Evolutionary conservation across 2,888 invertebrate species (phyloP).

Genomic region (Pachymerium ferrugineum): DNA sequence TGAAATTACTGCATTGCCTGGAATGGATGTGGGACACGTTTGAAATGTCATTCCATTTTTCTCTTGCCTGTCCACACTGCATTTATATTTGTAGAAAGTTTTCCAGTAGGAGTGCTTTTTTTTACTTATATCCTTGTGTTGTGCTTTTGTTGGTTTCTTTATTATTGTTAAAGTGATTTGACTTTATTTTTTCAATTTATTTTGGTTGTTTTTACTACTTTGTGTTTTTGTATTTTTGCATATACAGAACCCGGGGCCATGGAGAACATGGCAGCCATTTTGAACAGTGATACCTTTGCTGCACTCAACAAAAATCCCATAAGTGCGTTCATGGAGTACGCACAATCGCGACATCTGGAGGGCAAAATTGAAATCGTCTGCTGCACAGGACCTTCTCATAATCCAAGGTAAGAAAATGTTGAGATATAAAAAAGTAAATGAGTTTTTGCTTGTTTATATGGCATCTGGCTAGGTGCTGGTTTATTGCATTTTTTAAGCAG

Average conservation of each 20-base stretch:
- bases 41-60: too few species aligned
- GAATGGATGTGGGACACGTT: neutral
- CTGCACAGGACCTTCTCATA: conserved; percentile 47
- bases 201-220: neutral
- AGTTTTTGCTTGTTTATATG: too few species aligned
- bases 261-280: conserved; percentile 34
- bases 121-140: too few species aligned
- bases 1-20: neutral
- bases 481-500: too few species aligned
- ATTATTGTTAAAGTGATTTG: too few species aligned
- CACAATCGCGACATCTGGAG: conserved; percentile 45
- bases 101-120: too few species aligned
- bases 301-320: conserved; percentile 47
- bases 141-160: too few species aligned
- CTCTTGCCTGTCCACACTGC: too few species aligned
- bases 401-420: conserved; percentile 44
- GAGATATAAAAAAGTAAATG: too few species aligned
- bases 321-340: conserved; percentile 49
- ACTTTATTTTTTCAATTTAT: too few species aligned
- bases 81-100: too few species aligned
- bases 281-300: conserved; percentile 43
- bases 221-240: neutral
- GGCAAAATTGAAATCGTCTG: conserved; percentile 45
- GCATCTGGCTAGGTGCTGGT: too few species aligned
- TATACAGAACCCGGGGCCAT: conserved; percentile 16